Conservation (phyloP, 2,797 vertebrate genomes). For the Oryzias dopingdopingensis region DNA sequence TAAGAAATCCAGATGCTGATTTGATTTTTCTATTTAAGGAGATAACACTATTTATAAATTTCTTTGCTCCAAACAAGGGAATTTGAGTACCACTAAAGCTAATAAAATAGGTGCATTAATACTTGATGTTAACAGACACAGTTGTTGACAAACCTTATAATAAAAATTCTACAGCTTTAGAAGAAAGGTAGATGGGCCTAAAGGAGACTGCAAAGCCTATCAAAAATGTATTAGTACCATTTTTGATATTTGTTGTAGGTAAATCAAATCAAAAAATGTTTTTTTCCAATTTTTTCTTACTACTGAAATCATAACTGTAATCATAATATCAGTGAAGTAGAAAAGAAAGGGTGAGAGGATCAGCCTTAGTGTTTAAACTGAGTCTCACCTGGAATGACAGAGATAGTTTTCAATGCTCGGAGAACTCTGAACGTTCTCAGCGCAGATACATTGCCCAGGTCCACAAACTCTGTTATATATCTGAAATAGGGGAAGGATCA, state of each 20-base stretch:
- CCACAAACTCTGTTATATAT: conserved; percentile 99
- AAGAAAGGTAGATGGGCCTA: conserved; percentile 66
- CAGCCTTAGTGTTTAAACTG: conserved; percentile 86
- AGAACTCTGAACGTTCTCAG: conserved; percentile 99
- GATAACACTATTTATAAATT: conserved; percentile 15
- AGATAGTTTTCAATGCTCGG: conserved; percentile 99
- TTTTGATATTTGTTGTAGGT: conserved; percentile 82
- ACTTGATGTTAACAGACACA: conserved; percentile 54
- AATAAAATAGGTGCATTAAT: conserved; percentile 34
- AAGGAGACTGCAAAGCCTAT: conserved; percentile 92
- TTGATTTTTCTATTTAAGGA: conserved; percentile 17
- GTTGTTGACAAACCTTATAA: conserved; percentile 56
- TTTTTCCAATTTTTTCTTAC: conserved; percentile 74
- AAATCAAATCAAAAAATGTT: conserved; percentile 76
- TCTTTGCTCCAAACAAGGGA: conserved; percentile 20
- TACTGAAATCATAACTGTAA: conserved; percentile 64
- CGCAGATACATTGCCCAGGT: conserved; percentile 99
- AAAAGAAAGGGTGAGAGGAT: conserved; percentile 78
- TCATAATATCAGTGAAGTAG: conserved; percentile 75
- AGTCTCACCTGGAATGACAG: conserved; percentile 99
- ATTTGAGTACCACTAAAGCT: conserved; percentile 38
- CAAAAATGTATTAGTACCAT: conserved; percentile 84
- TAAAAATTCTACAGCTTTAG: conserved; percentile 60
- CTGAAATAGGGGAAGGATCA: conserved; percentile 99
- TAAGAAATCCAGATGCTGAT: conserved; percentile 29